These are phyloP conservation scores for Dascyllus trimaculatus DNA, from an alignment of 2,113 vertebrate genomes.

Conservation along the genomic window DNA sequence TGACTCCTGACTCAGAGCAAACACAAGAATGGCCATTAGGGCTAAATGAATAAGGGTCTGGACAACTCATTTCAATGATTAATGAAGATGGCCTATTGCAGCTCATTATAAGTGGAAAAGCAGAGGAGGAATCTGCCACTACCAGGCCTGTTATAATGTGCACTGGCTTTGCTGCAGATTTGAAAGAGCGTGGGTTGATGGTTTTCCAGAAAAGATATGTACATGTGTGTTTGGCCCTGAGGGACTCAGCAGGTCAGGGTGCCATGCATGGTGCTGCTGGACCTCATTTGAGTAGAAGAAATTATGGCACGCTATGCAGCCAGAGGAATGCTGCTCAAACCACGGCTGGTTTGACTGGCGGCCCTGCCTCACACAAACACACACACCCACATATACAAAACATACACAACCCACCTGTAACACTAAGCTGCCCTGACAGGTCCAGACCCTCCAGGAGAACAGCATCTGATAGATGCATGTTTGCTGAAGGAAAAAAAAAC, in stretches of 20 bases:
- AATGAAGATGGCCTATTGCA: no score
- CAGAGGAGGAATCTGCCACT: no score
- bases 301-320: constrained; percentile 1
- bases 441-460: constrained; percentile 38
- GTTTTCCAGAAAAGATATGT: neutral
- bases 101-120: no score
- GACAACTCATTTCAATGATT: no score
- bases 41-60: no score
- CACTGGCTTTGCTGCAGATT: neutral
- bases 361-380: neutral
- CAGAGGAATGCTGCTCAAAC: neutral
- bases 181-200: neutral
- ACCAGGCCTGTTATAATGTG: no score
- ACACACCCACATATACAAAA: neutral
- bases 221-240: neutral
- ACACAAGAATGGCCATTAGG: no score
- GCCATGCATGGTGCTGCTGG: neutral
- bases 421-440: constrained; percentile 63
- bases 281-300: neutral
- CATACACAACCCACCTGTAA: constrained; percentile 16
- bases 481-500: neutral
- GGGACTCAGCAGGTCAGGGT: neutral
- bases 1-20: no score
- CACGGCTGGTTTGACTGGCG: constrained; percentile 12
- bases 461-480: neutral